Percentiles rank a stretch among this genome's conserved stretches.
Conservation (phyloP, 1,140 invertebrate genomes). For the Samia ricini region DNA sequence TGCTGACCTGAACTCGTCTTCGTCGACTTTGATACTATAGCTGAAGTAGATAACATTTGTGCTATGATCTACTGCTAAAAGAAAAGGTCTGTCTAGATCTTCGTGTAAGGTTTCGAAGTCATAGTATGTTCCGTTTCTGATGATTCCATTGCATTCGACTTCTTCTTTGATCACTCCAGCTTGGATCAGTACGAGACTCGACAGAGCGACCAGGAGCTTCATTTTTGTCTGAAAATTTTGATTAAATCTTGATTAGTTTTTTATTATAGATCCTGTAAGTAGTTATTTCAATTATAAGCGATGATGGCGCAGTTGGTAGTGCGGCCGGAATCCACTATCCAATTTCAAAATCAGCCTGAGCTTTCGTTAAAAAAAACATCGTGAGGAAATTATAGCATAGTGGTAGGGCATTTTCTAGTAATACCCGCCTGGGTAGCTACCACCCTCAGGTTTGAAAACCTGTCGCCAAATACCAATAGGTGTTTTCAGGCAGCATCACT, state of each 20-base stretch:
- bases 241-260: not conserved
- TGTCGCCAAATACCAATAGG: too few species aligned
- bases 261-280: too few species aligned
- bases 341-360: too few species aligned
- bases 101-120: slow-evolving; percentile 38
- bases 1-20: slow-evolving; percentile 42
- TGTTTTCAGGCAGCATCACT: too few species aligned
- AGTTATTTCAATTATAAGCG: too few species aligned
- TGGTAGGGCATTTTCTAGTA: too few species aligned
- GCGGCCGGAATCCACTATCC: too few species aligned
- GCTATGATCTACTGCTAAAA: slow-evolving; percentile 44
- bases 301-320: too few species aligned
- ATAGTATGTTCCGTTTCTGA: slow-evolving; percentile 36
- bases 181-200: slow-evolving; percentile 26
- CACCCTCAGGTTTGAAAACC: too few species aligned
- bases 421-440: too few species aligned
- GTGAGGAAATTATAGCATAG: too few species aligned
- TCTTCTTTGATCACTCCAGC: slow-evolving; percentile 39
- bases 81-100: slow-evolving; percentile 48
- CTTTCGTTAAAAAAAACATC: too few species aligned
- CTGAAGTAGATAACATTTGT: slow-evolving; percentile 54
- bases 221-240: slow-evolving; percentile 32
- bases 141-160: slow-evolving; percentile 34
- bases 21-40: slow-evolving; percentile 39
- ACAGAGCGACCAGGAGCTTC: slow-evolving; percentile 30